Conservation (phyloP, 2,888 invertebrate genomes). For the Agonum fuliginosum region DNA sequence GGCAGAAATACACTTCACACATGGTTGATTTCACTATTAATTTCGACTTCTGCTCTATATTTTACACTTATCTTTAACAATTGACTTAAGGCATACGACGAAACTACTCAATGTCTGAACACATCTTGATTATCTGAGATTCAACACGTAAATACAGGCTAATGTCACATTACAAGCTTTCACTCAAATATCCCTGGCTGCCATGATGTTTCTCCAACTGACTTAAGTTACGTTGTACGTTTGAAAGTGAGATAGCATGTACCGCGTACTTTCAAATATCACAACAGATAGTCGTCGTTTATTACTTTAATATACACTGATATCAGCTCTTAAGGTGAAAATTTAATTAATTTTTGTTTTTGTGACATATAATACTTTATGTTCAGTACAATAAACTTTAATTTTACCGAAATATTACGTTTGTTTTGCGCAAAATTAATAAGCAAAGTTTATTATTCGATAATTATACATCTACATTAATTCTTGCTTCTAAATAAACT, state of each 20-base stretch:
- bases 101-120: conserved; percentile 55
- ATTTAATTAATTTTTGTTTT: too few species aligned
- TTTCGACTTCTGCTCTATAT: conserved; percentile 35
- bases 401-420: too few species aligned
- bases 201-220: conserved; percentile 61
- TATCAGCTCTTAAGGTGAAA: too few species aligned
- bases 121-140: conserved; percentile 63
- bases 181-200: conserved; percentile 66
- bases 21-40: conserved; percentile 57
- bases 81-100: conserved; percentile 42
- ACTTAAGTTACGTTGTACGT: conserved; percentile 26
- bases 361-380: too few species aligned
- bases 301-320: too few species aligned
- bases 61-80: conserved; percentile 49
- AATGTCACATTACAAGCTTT: conserved; percentile 67
- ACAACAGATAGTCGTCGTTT: too few species aligned
- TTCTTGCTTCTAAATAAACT: too few species aligned
- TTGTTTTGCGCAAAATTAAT: too few species aligned
- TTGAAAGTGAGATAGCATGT: neutral
- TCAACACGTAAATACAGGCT: conserved; percentile 68
- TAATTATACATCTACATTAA: too few species aligned
- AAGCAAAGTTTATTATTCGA: too few species aligned
- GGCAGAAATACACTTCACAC: conserved; percentile 58
- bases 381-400: too few species aligned
- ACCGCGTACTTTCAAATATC: conserved; percentile 46